These are phyloP conservation scores for Apostichopus parvimensis DNA, from an alignment of 35 echinoderm and acorn worm genomes.

Conservation along the genomic window DNA sequence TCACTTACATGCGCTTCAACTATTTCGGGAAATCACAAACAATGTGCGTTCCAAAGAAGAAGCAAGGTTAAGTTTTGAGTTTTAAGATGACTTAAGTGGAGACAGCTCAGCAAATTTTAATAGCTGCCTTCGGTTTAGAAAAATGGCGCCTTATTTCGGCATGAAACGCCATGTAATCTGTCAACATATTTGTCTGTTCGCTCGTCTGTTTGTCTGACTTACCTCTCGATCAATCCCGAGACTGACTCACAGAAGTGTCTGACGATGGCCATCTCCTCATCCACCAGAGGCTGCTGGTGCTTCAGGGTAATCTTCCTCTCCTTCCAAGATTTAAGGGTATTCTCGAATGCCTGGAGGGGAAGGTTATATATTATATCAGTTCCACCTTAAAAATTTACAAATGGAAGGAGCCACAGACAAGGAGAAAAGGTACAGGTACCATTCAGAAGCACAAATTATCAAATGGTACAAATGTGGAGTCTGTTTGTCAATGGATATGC, in stretches of 20 bases:
- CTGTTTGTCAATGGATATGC: too few relatives aligned
- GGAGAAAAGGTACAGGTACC: background rate
- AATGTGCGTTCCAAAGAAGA: too few relatives aligned
- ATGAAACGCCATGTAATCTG: too few relatives aligned
- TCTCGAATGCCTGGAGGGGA: constrained; percentile 81
- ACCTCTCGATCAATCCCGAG: constrained; percentile 66
- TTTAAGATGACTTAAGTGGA: background rate
- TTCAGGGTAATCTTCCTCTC: constrained; percentile 70
- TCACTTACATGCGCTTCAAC: too few relatives aligned
- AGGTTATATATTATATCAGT: background rate
- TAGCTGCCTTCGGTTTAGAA: background rate
- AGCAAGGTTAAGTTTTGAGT: background rate
- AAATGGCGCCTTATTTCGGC: too few relatives aligned
- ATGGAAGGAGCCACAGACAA: background rate
- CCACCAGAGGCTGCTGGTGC: constrained; percentile 78
- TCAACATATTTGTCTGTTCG: too few relatives aligned
- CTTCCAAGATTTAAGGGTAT: constrained; percentile 88
- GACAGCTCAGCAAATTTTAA: background rate
- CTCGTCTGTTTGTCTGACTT: background rate
- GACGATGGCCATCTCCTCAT: constrained; percentile 82
- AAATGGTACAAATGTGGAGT: too few relatives aligned
- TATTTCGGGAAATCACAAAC: too few relatives aligned
- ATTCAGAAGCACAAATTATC: too few relatives aligned
- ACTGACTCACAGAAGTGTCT: constrained; percentile 89
- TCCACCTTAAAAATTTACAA: too few relatives aligned